Evolutionary conservation across 53 echinoderm and acorn worm species (phyloP).

Genomic region (Actinopyga echinites): DNA sequence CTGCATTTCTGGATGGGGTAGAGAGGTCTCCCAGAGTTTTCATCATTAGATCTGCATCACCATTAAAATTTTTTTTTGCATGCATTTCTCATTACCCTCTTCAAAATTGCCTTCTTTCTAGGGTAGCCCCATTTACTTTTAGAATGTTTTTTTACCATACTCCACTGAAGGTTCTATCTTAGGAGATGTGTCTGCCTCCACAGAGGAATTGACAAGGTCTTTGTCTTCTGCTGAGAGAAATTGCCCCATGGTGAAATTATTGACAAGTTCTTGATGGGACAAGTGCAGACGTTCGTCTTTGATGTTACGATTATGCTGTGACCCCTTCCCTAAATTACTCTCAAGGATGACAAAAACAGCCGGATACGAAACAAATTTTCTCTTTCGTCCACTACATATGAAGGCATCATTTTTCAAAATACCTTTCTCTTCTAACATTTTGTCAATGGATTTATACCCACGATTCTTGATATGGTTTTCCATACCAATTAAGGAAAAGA

Average conservation of each 20-base stretch:
- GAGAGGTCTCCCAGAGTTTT: neutral
- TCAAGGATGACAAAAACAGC: neutral
- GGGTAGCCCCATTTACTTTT: neutral
- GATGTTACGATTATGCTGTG: neutral
- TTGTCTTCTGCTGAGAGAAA: neutral
- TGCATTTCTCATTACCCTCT: neutral
- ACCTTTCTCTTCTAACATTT: neutral
- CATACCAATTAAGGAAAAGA: neutral
- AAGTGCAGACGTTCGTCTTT: neutral
- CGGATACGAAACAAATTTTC: neutral
- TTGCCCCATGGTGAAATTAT: neutral
- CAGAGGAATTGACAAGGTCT: neutral
- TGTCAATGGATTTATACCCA: neutral
- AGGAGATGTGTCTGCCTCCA: neutral
- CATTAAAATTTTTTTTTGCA: neutral
- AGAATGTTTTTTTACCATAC: neutral
- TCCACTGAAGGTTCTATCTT: neutral
- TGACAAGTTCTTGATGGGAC: neutral
- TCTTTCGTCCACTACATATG: neutral
- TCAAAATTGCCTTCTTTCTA: neutral
- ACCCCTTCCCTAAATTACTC: neutral
- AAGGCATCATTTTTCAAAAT: neutral
- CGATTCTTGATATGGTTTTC: neutral
- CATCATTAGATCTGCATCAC: neutral
- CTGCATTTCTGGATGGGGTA: neutral